phyloP scores from a whole-genome alignment of 2,888 invertebrate genomes.

The Euplexia lucipara region DNA sequence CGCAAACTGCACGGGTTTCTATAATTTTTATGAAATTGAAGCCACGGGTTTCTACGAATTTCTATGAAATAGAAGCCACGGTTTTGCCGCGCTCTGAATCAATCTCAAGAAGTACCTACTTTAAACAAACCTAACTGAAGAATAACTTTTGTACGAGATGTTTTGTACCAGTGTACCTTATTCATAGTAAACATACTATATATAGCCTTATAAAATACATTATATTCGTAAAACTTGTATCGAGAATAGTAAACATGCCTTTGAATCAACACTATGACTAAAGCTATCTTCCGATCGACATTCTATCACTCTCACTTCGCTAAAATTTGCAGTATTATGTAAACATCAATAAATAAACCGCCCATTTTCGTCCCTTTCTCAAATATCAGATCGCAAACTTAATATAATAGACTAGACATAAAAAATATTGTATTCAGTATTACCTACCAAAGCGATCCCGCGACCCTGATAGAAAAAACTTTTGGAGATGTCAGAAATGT shows the following conservation, averaged over 20 bases:
- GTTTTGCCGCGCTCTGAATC: no score
- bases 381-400: slow-evolving; percentile 13
- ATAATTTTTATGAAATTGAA: no score
- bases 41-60: no score
- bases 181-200: background rate
- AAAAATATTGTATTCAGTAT: slow-evolving; percentile 9
- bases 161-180: background rate
- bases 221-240: slow-evolving; percentile 15
- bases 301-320: background rate
- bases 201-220: slow-evolving; percentile 1
- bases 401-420: slow-evolving; percentile 1
- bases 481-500: background rate
- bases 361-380: background rate
- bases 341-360: slow-evolving; percentile 16
- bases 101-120: no score
- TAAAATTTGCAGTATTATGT: slow-evolving; percentile 2
- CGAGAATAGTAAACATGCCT: background rate
- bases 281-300: background rate
- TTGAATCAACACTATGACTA: slow-evolving; percentile 14
- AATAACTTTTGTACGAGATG: background rate
- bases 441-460: background rate
- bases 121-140: no score
- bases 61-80: no score
- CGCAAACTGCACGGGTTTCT: no score
- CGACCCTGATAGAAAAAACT: background rate